A percentile compares a stretch with the other conserved stretches of the same genome.
phyloP scores from a whole-genome alignment of 2,888 invertebrate genomes.

The Antheraea yamamai region DNA sequence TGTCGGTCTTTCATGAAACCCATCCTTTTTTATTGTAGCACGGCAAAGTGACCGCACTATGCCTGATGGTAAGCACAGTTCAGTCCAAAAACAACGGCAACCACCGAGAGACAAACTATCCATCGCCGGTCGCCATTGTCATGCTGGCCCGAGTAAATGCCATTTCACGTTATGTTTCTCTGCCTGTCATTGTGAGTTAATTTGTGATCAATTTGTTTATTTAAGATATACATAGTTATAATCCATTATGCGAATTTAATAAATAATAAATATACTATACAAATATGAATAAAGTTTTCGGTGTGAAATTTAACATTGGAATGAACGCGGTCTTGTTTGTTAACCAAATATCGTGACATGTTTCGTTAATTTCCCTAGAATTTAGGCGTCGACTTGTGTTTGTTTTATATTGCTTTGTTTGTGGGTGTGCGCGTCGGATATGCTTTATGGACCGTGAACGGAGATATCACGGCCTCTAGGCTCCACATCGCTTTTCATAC shows the following conservation, averaged over 20 bases:
- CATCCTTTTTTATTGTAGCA: no score
- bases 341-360: conserved; percentile 46
- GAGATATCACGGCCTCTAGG: conserved; percentile 50
- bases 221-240: neutral
- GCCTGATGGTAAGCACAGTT: no score
- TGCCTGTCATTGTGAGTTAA: no score
- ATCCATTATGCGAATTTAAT: neutral
- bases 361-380: conserved; percentile 49
- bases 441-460: conserved; percentile 63
- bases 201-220: neutral
- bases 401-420: conserved; percentile 48
- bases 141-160: no score
- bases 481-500: conserved; percentile 40
- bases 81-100: no score
- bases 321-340: conserved; percentile 43
- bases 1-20: no score
- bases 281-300: conserved; percentile 9
- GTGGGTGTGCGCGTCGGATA: conserved; percentile 36
- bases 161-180: no score
- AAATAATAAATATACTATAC: neutral
- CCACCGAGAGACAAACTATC: no score
- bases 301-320: conserved; percentile 44
- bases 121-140: no score
- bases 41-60: no score
- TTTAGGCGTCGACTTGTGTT: conserved; percentile 44